Evolutionary conservation across 2,888 invertebrate genomes (phyloP).

Genomic region (Drosophila picticornis): DNA sequence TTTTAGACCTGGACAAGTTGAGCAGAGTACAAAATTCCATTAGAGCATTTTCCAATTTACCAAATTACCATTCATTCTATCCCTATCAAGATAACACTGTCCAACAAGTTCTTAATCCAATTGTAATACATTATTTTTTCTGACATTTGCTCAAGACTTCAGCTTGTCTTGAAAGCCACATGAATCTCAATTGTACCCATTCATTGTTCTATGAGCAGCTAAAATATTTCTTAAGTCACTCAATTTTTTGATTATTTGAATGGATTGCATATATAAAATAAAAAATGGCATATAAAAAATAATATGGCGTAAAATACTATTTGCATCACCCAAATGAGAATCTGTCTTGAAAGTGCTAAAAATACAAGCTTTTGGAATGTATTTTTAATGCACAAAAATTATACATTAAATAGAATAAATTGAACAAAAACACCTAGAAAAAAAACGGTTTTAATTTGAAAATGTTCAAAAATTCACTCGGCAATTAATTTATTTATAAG

Average conservation of each 20-base stretch:
- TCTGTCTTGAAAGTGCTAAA: neutral
- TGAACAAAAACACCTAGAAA: neutral
- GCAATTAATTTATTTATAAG: neutral
- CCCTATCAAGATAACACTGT: constrained; percentile 3
- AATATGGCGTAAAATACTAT: neutral
- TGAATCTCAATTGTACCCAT: neutral
- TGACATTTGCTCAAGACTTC: neutral
- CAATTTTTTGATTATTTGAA: neutral
- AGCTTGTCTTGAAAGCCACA: neutral
- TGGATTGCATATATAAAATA: no score
- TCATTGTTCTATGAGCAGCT: neutral
- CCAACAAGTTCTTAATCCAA: neutral
- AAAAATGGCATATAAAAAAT: neutral
- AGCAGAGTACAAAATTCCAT: constrained; percentile 40
- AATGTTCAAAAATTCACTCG: neutral
- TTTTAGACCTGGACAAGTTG: constrained; percentile 18
- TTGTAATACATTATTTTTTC: no score
- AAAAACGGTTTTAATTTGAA: neutral
- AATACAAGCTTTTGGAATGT: neutral
- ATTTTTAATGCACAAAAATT: neutral
- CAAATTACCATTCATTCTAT: constrained; percentile 28
- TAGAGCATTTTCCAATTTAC: constrained; percentile 40
- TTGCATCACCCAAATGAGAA: neutral
- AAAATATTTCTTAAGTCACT: no score
- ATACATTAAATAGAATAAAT: neutral